Evolutionary conservation across 2,797 vertebrate species (phyloP).

Genomic region (Potorous gilbertii): DNA sequence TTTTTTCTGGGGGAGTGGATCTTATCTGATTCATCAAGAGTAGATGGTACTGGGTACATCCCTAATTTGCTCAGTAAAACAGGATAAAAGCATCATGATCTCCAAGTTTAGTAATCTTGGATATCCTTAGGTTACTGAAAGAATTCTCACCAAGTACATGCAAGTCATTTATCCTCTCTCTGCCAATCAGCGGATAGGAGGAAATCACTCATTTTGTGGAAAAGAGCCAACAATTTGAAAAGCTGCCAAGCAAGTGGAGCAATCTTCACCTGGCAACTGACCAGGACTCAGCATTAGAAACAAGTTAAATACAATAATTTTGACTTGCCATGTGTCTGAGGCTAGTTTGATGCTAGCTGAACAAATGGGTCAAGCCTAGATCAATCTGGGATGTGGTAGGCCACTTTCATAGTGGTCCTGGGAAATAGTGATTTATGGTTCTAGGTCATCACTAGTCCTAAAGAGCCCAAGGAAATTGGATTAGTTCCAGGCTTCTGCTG

Average conservation of each 20-base stretch:
- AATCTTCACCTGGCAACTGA: background rate
- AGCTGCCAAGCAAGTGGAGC: background rate
- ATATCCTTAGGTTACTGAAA: background rate
- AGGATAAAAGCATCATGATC: background rate
- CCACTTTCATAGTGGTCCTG: constrained; percentile 3
- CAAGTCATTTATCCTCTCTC: background rate
- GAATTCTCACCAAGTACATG: constrained; percentile 6
- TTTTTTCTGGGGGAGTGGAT: background rate
- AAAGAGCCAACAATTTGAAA: background rate
- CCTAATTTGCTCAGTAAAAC: constrained; percentile 22
- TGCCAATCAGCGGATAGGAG: background rate
- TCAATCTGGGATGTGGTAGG: background rate
- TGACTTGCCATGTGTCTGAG: background rate
- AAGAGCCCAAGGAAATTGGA: constrained; percentile 19
- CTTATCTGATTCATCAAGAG: background rate
- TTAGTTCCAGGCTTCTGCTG: background rate
- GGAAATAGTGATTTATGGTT: background rate
- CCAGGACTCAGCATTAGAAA: background rate
- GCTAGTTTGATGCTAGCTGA: background rate
- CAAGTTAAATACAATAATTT: background rate
- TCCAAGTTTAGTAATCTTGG: constrained; percentile 16
- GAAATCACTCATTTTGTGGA: background rate
- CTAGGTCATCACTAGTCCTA: background rate
- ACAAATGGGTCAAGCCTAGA: background rate
- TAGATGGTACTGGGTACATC: background rate